phyloP scores from a whole-genome alignment of 2,797 vertebrate genomes.

The Pangasius djambal region DNA sequence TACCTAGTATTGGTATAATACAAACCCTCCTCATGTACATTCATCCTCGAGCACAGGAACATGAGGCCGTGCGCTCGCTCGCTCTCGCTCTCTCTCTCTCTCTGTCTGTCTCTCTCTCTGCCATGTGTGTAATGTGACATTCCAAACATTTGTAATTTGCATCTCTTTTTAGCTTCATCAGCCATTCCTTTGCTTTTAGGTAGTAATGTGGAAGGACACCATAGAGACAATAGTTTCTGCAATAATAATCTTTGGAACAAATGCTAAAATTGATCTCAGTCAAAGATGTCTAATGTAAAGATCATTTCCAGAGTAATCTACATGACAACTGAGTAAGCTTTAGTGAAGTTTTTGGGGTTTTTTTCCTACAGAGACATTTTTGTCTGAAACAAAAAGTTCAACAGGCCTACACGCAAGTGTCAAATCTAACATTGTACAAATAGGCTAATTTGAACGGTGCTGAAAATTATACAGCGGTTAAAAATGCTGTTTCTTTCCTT shows the following conservation, averaged over 20 bases:
- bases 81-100: not conserved
- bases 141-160: slow-evolving; percentile 6
- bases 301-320: not conserved
- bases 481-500: not conserved
- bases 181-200: slow-evolving; percentile 5
- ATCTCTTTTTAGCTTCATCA: slow-evolving; percentile 12
- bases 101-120: not conserved
- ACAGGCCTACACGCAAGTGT: not conserved
- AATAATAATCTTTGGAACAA: not conserved
- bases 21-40: not conserved
- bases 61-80: not conserved
- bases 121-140: not conserved
- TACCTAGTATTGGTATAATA: not conserved
- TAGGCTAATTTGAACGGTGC: not conserved
- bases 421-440: not conserved
- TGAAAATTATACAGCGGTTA: not conserved
- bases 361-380: not conserved
- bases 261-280: not conserved
- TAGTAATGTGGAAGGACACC: not conserved
- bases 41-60: not conserved
- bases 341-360: not conserved
- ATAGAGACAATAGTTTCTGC: not conserved
- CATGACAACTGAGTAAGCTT: not conserved
- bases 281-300: not conserved
- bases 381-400: not conserved